Conservation (phyloP, 2,888 invertebrate species). For the Acanthosepion lycidas region DNA sequence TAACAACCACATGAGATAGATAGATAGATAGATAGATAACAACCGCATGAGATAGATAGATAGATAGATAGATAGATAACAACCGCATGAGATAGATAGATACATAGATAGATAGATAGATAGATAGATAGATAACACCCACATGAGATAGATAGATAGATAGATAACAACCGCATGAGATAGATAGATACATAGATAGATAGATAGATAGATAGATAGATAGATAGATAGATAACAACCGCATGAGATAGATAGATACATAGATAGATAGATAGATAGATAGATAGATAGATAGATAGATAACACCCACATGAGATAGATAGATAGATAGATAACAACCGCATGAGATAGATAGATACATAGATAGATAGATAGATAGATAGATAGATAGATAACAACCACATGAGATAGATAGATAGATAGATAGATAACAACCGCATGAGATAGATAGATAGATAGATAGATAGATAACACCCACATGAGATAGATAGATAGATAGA, state of each 20-base stretch:
- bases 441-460: too few species aligned
- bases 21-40: background rate
- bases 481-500: background rate
- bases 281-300: background rate
- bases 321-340: background rate
- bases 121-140: background rate
- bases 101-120: background rate
- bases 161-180: background rate
- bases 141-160: background rate
- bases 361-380: background rate
- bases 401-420: background rate
- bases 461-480: background rate
- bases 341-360: too few species aligned
- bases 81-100: too few species aligned
- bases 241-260: too few species aligned
- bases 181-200: background rate
- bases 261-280: too few species aligned
- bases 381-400: background rate
- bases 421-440: background rate
- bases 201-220: background rate
- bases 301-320: too few species aligned
- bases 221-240: background rate
- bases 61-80: background rate
- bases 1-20: too few species aligned
- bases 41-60: background rate